phyloP scores from a whole-genome alignment of 2,113 vertebrate genomes.

The Bos javanicus region DNA sequence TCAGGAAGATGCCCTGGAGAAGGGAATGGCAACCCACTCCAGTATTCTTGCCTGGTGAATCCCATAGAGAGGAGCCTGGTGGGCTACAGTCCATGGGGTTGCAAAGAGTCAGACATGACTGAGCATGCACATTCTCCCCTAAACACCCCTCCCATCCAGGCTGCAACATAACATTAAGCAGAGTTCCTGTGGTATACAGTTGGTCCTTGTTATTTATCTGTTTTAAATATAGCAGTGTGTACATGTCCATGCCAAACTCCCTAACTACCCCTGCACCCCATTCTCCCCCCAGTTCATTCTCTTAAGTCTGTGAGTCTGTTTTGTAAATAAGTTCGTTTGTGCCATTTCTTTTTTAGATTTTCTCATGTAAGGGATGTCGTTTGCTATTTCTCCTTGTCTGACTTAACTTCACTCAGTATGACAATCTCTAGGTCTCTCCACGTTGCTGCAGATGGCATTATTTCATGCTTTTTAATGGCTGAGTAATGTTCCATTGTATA shows the following conservation, averaged over 20 bases:
- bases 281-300: background rate
- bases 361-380: background rate
- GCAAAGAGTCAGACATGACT: background rate
- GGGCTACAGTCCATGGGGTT: background rate
- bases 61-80: background rate
- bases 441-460: background rate
- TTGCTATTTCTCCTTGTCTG: background rate
- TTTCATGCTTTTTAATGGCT: background rate
- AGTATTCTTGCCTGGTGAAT: background rate
- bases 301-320: background rate
- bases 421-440: background rate
- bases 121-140: background rate
- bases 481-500: background rate
- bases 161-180: background rate
- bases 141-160: background rate
- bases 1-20: background rate
- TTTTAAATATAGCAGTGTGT: background rate
- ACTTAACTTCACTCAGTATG: background rate
- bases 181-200: background rate
- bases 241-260: background rate
- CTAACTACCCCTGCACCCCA: background rate
- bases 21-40: background rate
- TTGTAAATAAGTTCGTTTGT: background rate
- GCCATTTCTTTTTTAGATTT: background rate
- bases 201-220: background rate